Percentiles rank a stretch among this genome's conserved stretches.
These are phyloP conservation scores for Orbicella faveolata DNA, from an alignment of 64 coral and sea anemone genomes.

Conservation along the genomic window DNA sequence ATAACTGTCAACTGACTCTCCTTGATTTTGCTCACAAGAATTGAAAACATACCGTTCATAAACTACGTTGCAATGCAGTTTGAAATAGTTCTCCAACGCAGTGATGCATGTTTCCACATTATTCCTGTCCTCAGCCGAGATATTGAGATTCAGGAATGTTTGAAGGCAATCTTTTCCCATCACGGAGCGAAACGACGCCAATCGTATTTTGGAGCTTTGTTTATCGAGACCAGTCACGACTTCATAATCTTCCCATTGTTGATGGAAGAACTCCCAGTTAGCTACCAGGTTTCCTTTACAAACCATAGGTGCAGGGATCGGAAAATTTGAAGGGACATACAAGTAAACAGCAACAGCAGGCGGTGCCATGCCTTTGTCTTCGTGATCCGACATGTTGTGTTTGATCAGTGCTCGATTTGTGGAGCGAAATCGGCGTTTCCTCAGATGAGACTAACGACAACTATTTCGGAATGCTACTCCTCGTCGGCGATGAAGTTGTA, in stretches of 20 bases:
- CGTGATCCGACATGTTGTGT: not conserved
- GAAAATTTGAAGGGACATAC: conserved; percentile 12
- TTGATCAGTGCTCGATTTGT: not conserved
- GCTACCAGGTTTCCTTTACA: conserved; percentile 14
- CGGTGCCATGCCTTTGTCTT: not conserved
- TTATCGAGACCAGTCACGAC: conserved; percentile 28
- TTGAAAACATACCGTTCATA: conserved; percentile 37
- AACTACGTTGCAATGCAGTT: conserved; percentile 41
- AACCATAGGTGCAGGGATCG: conserved; percentile 21
- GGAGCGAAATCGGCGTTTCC: not conserved
- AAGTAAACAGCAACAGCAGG: not conserved
- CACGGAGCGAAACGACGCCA: conserved; percentile 22
- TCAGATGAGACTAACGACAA: not conserved
- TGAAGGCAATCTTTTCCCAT: conserved; percentile 41
- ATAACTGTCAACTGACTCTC: conserved; percentile 39
- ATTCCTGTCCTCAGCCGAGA: conserved; percentile 4
- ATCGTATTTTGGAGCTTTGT: conserved; percentile 27
- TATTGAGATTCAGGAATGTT: conserved; percentile 28
- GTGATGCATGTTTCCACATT: conserved; percentile 13
- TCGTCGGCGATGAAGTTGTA: not conserved
- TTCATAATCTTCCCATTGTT: conserved; percentile 39
- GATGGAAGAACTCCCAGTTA: conserved; percentile 19
- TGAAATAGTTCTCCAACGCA: conserved; percentile 34
- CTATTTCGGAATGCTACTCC: not conserved
- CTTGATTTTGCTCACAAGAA: not conserved